Conservation (phyloP, 92 coral and sea anemone genomes). For the Porites lobata region DNA sequence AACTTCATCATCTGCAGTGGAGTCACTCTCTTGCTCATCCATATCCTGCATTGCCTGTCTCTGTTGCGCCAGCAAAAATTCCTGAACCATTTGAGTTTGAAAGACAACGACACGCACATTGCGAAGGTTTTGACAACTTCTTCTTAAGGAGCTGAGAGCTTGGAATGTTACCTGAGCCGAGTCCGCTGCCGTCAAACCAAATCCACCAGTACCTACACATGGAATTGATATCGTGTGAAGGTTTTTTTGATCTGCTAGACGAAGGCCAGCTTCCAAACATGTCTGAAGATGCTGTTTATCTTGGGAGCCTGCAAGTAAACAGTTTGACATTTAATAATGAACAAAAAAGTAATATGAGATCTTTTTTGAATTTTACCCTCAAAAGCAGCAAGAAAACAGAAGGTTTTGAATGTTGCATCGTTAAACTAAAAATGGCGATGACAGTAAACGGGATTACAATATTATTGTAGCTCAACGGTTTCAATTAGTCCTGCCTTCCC, state of each 20-base stretch:
- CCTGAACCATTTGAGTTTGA: not conserved
- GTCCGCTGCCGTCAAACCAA: not conserved
- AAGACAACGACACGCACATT: not conserved
- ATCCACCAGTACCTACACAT: constrained; percentile 12
- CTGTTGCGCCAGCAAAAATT: constrained; percentile 1
- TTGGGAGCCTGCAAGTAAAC: not conserved
- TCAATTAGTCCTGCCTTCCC: no score
- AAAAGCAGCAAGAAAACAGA: no score
- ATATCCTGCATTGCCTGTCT: no score
- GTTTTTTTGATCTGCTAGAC: not conserved
- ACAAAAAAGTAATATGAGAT: no score
- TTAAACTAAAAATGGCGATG: no score
- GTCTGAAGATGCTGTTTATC: constrained; percentile 23
- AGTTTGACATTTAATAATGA: no score
- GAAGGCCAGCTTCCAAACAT: constrained; percentile 10
- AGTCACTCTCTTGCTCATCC: no score
- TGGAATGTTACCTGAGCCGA: constrained; percentile 25
- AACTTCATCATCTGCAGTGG: no score
- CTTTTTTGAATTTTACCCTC: no score
- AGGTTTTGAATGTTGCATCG: no score
- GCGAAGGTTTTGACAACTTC: not conserved
- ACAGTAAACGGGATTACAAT: no score
- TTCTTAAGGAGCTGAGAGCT: constrained; percentile 1
- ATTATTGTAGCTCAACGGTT: no score
- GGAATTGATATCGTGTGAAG: constrained; percentile 6